Evolutionary conservation across 64 coral and sea anemone genomes (phyloP), one percentile per base, ranked within the genome.

Genomic region (Pocillopora damicornis): DNA sequence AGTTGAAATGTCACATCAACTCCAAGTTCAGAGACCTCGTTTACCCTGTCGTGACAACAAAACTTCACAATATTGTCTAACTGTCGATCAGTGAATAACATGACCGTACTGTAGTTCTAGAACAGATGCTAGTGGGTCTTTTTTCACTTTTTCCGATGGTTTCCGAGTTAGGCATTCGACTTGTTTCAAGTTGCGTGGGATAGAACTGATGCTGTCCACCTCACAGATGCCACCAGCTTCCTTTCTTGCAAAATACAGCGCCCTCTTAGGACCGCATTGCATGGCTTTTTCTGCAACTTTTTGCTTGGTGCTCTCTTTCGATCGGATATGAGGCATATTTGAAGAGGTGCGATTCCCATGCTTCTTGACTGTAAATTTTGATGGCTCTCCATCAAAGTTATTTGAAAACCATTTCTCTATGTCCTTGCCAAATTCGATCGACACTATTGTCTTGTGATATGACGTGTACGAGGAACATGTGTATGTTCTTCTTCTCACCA

Each of bases 401-500:
- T 86, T 62, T 59, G 89, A 82, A 26, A 91, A 86, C 81, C 89
- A 91, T 72, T 86, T 86, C 9, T 86, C 61, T 58, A 91, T 91
- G 11, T 59, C 61, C 35, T 91, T 91, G 6, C 15, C 75, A 34
- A 58, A 91, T 79, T 91, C 89, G 36, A 91, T 91, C 1, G 81
- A 87, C 35, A 87, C 84, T 38, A 87, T 87, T 45, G 90, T 92
- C 58, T 92, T 92, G 59, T 92, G 84, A 75, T 80, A 92, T 74
- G 15, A 80, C n/a, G 25, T 87, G 13, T 58, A 63, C 58, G 90
- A 92, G 59, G 51, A 59, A 87, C 85, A 92, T 62, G 90, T 92
- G 68, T 92, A 88, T 23, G 76, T 79, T 61, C 84, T 59, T 79
- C 90, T 61, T 63, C 16, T 30, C 66, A 88, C 90, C n/a, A 65